Percentiles rank a stretch among this genome's conserved stretches.
Evolutionary conservation across 2,888 invertebrate genomes (phyloP).

Genomic region (Aelia acuminata): DNA sequence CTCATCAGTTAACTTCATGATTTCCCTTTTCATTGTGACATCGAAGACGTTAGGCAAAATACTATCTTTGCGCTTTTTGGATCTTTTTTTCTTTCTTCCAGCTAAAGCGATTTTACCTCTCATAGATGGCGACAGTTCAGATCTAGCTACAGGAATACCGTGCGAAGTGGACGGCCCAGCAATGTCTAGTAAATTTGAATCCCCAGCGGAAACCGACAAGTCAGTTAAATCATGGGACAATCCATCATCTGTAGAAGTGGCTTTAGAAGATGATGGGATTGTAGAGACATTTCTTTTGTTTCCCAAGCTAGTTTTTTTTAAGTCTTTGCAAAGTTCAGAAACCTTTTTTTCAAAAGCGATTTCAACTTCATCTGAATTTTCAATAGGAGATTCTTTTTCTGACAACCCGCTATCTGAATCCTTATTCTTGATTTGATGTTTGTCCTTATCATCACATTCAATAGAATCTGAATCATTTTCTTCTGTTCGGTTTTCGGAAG

Average conservation of each 20-base stretch:
- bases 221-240: not conserved
- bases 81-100: not conserved
- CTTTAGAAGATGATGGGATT: not conserved
- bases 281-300: not conserved
- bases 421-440: not conserved
- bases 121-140: not conserved
- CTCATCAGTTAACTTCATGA: not conserved
- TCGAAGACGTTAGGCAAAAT: not conserved
- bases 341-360: not conserved
- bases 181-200: not conserved
- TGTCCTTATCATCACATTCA: not conserved
- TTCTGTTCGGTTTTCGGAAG: not conserved
- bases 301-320: not conserved
- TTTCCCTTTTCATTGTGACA: not conserved
- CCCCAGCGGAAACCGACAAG: not conserved
- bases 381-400: not conserved
- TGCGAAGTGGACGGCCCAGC: not conserved
- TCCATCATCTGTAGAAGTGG: not conserved
- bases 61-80: not conserved
- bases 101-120: not conserved
- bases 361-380: not conserved
- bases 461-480: not conserved
- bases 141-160: not conserved
- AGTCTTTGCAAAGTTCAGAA: not conserved
- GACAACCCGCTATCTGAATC: not conserved